Percentiles rank a stretch among this genome's conserved stretches.
Evolutionary conservation across 2,113 vertebrate genomes (phyloP).

Genomic region (Irena cyanogastra): DNA sequence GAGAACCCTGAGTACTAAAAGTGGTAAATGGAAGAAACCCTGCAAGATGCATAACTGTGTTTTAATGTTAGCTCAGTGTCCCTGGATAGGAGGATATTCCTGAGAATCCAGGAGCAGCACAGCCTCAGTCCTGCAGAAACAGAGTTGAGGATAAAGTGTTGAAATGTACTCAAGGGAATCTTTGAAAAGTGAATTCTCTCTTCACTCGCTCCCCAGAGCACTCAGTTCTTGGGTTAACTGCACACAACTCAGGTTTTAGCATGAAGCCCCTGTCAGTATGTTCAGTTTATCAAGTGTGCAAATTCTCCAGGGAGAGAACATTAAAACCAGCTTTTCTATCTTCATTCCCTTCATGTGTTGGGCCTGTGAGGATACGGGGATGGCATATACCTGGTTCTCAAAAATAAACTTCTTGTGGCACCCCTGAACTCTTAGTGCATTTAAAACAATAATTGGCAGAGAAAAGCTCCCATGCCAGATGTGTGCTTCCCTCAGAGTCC

Average conservation of each 20-base stretch:
- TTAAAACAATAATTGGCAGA: not conserved
- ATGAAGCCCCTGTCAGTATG: not conserved
- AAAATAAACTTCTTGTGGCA: rapidly evolving
- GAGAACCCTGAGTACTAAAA: rapidly evolving
- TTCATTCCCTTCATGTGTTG: not conserved
- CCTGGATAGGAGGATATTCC: not conserved
- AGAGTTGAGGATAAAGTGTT: not conserved
- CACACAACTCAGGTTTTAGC: not conserved
- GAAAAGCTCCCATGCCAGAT: rapidly evolving
- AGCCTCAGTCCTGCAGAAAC: not conserved
- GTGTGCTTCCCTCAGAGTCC: not conserved
- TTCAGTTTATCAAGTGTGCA: not conserved
- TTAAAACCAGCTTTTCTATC: not conserved
- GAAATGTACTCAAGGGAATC: not conserved
- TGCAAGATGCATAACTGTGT: not conserved
- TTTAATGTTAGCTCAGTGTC: not conserved
- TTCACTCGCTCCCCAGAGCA: not conserved
- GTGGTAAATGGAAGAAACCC: not conserved
- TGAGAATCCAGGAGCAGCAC: not conserved
- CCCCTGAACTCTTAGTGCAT: not conserved
- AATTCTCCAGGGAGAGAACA: rapidly evolving
- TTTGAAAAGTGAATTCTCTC: not conserved
- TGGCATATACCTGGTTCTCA: not conserved
- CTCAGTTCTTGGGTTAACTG: not conserved
- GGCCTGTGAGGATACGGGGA: rapidly evolving